Percentiles rank a stretch among this genome's conserved stretches.
phyloP scores from a whole-genome alignment of 2,113 vertebrate genomes.

The Zosterops japonicus region DNA sequence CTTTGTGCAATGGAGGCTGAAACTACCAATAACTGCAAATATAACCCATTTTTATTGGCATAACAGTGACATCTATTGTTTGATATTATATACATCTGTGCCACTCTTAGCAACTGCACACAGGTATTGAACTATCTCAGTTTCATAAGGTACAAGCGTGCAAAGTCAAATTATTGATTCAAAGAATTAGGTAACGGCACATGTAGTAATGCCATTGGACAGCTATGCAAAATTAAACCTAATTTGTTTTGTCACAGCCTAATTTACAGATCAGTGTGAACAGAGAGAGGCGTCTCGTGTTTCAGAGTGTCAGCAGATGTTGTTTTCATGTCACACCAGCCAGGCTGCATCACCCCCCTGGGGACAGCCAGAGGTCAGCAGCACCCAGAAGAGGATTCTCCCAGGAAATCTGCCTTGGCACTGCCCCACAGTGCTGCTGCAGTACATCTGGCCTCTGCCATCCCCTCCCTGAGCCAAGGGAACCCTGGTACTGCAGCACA shows the following conservation, averaged over 20 bases:
- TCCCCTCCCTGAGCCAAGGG: fast-evolving
- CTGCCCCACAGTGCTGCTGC: background rate
- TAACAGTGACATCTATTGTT: slow-evolving; percentile 78
- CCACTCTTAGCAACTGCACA: slow-evolving; percentile 3
- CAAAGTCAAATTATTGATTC: slow-evolving; percentile 24
- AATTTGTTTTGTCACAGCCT: slow-evolving; percentile 48
- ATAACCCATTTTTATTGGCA: slow-evolving; percentile 62
- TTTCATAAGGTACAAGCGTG: background rate
- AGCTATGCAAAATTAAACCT: slow-evolving; percentile 24
- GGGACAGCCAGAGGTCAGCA: background rate
- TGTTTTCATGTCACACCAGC: background rate
- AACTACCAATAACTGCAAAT: slow-evolving; percentile 56
- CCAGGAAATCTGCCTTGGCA: background rate
- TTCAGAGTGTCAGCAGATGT: background rate
- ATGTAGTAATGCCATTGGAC: background rate
- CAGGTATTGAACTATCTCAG: background rate
- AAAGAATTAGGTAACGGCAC: background rate
- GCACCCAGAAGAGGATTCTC: background rate
- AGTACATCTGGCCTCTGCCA: background rate
- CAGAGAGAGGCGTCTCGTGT: background rate
- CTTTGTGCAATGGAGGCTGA: slow-evolving; percentile 11
- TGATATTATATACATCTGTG: slow-evolving; percentile 26
- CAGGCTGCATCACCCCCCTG: fast-evolving
- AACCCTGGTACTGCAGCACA: fast-evolving
- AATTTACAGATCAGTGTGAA: slow-evolving; percentile 19